Base-by-base conservation (phyloP, 2,113 vertebrate genomes). In the Cyprinodon variegatus region DNA sequence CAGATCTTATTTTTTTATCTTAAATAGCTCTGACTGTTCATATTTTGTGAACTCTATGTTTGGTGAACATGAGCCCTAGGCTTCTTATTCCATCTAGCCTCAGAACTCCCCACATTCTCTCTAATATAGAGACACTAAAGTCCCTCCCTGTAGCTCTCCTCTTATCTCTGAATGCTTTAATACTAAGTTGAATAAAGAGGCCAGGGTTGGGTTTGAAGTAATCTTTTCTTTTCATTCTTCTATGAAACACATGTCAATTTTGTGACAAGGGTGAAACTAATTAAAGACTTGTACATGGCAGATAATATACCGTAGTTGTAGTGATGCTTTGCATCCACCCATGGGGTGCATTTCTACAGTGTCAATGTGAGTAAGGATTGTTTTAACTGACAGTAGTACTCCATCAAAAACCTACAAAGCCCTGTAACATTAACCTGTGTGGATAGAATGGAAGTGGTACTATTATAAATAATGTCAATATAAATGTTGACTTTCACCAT, bases 281-380 rank as follows among this genome's bases (percentile, higher is more conserved):
- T 92, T 91, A 93, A 87, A 92, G 86, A 85, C 89, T 87, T 89
- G 90, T 92, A 89, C 84, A 79, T 81, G 79, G 81, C 88, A 91
- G 90, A 94, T 93, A 92, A 93, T 91, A 77, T 77, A 29, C 29
- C 29, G 29, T 29, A 85, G 62, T 86, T 89, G 74, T 85, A 85
- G 77, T 81, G 81, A 90, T 92, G 74, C 80, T 85, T 91, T 92
- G 88, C 89, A 68, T 61, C 67, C 72, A 74, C 85, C 9, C 61
- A 74, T 74, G 70, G 73, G 84, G 73, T 78, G 66, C 76, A 83
- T 76, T 66, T 83, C 67, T 78, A 87, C 75, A 81, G 86, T 83
- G 77, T 81, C 81, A 79, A 65, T 84, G 77, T 81, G 81, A 83
- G 78, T 90, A 91, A 90, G 88, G 83, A 90, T 50, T 78, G 72